phyloP scores from a whole-genome alignment of 2,888 invertebrate species.

The Caenorhabditis sp. region DNA sequence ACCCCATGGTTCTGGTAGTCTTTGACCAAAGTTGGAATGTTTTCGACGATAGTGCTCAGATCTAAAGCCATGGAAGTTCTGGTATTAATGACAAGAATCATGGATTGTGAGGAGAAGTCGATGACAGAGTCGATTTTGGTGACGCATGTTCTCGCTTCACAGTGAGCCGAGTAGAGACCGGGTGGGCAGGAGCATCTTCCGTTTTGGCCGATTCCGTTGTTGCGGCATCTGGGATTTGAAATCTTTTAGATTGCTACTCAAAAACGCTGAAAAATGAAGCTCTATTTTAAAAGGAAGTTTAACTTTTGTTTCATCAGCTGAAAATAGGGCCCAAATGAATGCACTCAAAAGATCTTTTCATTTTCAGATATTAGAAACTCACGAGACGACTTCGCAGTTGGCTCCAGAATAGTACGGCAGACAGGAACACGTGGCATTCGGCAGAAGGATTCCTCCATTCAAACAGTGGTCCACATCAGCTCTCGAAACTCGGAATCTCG shows the following conservation, averaged over 20 bases:
- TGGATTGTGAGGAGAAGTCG: conserved; percentile 59
- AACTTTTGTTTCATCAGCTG: too few relatives aligned
- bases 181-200: conserved; percentile 67
- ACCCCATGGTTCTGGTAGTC: conserved; percentile 55
- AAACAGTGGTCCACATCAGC: conserved; percentile 55
- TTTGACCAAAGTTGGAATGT: conserved; percentile 30
- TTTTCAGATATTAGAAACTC: background rate
- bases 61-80: conserved; percentile 61
- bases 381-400: conserved; percentile 57
- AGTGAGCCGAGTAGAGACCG: conserved; percentile 62
- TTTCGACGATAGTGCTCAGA: conserved; percentile 49
- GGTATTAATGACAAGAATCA: conserved; percentile 59
- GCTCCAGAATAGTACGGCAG: conserved; percentile 58
- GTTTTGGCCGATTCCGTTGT: conserved; percentile 61
- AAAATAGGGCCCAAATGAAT: too few relatives aligned
- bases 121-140: conserved; percentile 47
- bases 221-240: conserved; percentile 53
- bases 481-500: conserved; percentile 37
- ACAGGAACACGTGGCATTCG: conserved; percentile 69
- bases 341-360: too few relatives aligned
- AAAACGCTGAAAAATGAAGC: too few relatives aligned
- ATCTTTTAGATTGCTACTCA: too few relatives aligned
- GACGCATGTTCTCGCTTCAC: conserved; percentile 64
- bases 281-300: too few relatives aligned
- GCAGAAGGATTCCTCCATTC: conserved; percentile 64